Evolutionary conservation across 2,797 vertebrate genomes (phyloP), one percentile per base, ranked within the genome.

Genomic region (Nannoperca obscura): DNA sequence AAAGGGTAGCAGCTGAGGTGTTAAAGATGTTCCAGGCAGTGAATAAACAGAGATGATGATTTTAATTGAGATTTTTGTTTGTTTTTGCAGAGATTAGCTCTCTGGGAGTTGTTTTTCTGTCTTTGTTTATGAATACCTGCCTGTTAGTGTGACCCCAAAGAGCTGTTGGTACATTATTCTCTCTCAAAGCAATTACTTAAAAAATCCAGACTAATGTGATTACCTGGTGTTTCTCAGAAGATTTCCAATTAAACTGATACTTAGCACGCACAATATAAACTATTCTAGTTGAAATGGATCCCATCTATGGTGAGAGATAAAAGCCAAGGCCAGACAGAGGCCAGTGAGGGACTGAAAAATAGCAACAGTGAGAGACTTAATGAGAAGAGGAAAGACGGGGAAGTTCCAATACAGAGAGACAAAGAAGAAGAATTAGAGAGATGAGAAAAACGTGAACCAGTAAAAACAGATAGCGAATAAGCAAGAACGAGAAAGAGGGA

Each of bases 211-310:
- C 83, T 88, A 90, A 91, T 91, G 82, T 81, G 74, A 91, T 90
- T 88, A 88, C 66, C 68, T 58, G 2, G 65, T 78, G 80, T 91
- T 91, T 86, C 88, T 86, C 88, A 6, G 63, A 86, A 79, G 80
- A 86, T 85, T 88, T 91, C 88, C 89, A 94, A 92, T 93, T 91
- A 92, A 86, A 88, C 58, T 19, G 66, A 86, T 89, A 82, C 80
- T 89, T 88, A 86, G 65, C 76, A 76, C 63, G 14, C 82, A 72
- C 75, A 46, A 59, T 80, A 82, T 84, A 85, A 85, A 89, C 82
- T 79, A 75, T 71, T 88, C 77, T 53, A 60, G 79, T 81, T 80
- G 62, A 86, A 92, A 92, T 86, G 78, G 80, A 87, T 90, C 63
- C 81, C 74, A 80, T 92, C 77, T 71, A 76, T 81, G 49, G 79